phyloP scores from a whole-genome alignment of 2,888 invertebrate genomes.

The Lepidonotus clava region DNA sequence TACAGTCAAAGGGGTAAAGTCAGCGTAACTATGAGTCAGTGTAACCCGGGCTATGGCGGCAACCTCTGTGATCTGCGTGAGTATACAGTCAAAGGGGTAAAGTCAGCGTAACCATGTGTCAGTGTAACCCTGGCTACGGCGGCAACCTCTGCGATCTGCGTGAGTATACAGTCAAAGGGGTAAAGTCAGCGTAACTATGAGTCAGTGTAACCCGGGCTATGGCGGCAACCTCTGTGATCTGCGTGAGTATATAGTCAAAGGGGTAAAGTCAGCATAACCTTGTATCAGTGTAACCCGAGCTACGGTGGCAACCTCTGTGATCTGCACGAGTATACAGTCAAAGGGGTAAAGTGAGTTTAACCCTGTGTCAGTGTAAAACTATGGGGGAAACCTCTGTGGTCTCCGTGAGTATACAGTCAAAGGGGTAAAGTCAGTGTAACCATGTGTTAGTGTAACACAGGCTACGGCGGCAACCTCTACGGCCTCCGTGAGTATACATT shows the following conservation, averaged over 20 bases:
- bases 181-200: not conserved
- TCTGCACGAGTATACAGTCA: not conserved
- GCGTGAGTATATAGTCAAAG: constrained; percentile 5
- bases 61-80: constrained; percentile 35
- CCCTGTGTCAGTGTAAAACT: no score
- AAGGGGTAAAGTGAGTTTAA: not conserved
- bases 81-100: not conserved
- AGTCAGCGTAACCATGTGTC: not conserved
- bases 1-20: not conserved
- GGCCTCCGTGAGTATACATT: constrained; percentile 30
- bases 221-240: constrained; percentile 41
- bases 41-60: constrained; percentile 47
- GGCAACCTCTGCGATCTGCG: constrained; percentile 37
- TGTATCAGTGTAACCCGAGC: constrained; percentile 33
- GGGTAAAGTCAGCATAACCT: not conserved
- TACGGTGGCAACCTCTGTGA: constrained; percentile 48
- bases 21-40: not conserved
- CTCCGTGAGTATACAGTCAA: not conserved
- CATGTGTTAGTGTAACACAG: constrained; percentile 39
- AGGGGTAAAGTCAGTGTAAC: not conserved
- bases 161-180: not conserved
- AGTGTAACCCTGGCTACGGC: constrained; percentile 48
- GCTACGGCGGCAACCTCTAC: constrained; percentile 38
- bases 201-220: constrained; percentile 46
- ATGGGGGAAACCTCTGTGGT: no score